These are phyloP conservation scores for Aeoliscus strigatus DNA, from an alignment of 2,797 vertebrate species.

Conservation along the genomic window DNA sequence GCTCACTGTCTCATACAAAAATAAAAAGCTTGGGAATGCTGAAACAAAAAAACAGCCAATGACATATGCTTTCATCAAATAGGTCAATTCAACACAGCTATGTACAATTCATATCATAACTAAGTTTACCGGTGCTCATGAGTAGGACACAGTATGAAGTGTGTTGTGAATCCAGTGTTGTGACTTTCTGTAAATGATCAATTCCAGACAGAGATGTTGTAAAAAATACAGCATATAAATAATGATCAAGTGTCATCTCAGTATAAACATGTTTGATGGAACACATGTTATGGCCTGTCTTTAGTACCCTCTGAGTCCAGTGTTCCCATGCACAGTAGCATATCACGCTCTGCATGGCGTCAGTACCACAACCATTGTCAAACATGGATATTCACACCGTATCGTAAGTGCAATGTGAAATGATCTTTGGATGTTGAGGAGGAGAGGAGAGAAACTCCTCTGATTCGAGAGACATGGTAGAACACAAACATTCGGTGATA, in stretches of 20 bases:
- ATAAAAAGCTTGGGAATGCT: slow-evolving; percentile 27
- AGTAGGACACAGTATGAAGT: slow-evolving; percentile 6
- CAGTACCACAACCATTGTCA: too few relatives aligned
- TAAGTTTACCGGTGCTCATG: slow-evolving; percentile 13
- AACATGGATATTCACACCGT: too few relatives aligned
- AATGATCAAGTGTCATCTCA: slow-evolving; percentile 42
- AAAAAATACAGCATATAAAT: slow-evolving; percentile 56
- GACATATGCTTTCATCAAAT: slow-evolving; percentile 25
- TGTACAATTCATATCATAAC: slow-evolving; percentile 5
- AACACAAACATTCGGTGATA: too few relatives aligned
- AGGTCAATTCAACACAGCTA: slow-evolving; percentile 8
- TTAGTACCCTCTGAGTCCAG: too few relatives aligned
- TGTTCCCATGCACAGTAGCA: too few relatives aligned
- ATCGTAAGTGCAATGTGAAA: too few relatives aligned
- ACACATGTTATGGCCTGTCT: too few relatives aligned
- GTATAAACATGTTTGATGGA: too few relatives aligned
- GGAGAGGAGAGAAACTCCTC: too few relatives aligned
- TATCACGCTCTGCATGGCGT: too few relatives aligned
- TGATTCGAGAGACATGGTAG: too few relatives aligned
- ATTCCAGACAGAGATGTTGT: slow-evolving; percentile 11
- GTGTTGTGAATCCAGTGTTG: slow-evolving; percentile 65
- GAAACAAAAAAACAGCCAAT: slow-evolving; percentile 19
- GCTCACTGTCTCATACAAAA: slow-evolving; percentile 25
- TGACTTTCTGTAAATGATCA: slow-evolving; percentile 50
- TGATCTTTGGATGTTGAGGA: too few relatives aligned